Percentiles rank a stretch among this genome's conserved stretches.
phyloP scores from a whole-genome alignment of 2,888 invertebrate genomes.

The Dioctria linearis region DNA sequence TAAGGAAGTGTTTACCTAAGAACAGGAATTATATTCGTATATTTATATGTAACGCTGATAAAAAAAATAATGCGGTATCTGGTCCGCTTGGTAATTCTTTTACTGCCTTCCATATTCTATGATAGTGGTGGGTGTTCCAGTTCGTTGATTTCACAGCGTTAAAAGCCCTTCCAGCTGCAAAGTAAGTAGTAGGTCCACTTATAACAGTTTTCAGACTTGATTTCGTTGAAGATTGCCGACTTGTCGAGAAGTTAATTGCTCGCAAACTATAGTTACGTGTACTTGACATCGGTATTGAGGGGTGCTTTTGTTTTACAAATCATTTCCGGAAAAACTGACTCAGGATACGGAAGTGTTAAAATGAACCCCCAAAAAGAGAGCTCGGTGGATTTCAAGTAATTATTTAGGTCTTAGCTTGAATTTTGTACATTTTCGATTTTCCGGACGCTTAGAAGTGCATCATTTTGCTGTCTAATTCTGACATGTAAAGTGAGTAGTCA shows the following conservation, averaged over 20 bases:
- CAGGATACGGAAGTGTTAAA: not conserved
- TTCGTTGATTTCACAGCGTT: conserved; percentile 41
- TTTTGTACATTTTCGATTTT: too few species aligned
- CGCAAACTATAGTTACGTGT: conserved; percentile 53
- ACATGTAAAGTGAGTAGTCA: too few species aligned
- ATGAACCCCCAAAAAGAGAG: not conserved
- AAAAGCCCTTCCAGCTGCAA: conserved; percentile 40
- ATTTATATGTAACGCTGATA: not conserved
- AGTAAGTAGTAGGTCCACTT: conserved; percentile 35
- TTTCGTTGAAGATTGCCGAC: conserved; percentile 54
- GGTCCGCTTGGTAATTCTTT: conserved; percentile 5
- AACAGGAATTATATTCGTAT: not conserved
- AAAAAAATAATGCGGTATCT: not conserved
- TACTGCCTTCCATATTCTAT: not conserved
- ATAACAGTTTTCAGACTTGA: conserved; percentile 55
- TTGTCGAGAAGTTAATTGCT: conserved; percentile 56
- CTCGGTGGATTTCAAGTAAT: too few species aligned
- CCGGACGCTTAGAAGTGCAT: too few species aligned
- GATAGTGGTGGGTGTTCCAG: conserved; percentile 52
- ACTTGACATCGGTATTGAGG: conserved; percentile 36
- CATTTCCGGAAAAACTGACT: not conserved
- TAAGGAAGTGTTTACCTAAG: conserved; percentile 33
- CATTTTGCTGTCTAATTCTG: too few species aligned
- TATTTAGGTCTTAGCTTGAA: too few species aligned
- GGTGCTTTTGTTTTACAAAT: not conserved